A percentile compares a stretch with the other conserved stretches of the same genome.
phyloP scores from a whole-genome alignment of 2,888 invertebrate species.

The Stenodera caucasica region DNA sequence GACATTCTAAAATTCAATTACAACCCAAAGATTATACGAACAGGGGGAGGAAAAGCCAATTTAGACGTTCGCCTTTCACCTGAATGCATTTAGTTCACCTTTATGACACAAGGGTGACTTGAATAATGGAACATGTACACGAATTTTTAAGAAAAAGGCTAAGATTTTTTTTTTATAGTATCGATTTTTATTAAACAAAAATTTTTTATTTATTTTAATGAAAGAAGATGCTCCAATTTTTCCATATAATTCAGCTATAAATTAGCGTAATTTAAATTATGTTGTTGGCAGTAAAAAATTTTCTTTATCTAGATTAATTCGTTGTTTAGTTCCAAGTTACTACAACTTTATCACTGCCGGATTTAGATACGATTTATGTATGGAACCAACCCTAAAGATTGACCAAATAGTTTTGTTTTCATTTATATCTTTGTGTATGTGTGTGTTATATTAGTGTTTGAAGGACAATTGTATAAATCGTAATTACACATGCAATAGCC shows the following conservation, averaged over 20 bases:
- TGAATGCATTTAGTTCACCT: constrained; percentile 27
- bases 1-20: constrained; percentile 27
- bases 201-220: background rate
- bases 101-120: constrained; percentile 20
- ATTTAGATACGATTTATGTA: constrained; percentile 4
- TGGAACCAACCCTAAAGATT: background rate
- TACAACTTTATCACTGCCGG: constrained; percentile 1
- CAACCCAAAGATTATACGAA: constrained; percentile 19
- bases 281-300: background rate
- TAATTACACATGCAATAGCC: constrained; percentile 25
- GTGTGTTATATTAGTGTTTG: background rate
- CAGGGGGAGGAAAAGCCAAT: constrained; percentile 27
- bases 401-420: background rate
- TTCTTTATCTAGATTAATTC: background rate
- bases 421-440: background rate
- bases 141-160: too few relatives aligned
- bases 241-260: background rate
- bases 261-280: background rate
- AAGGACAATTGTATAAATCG: constrained; percentile 5
- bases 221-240: background rate
- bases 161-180: too few relatives aligned
- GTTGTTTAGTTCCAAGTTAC: background rate
- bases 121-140: constrained; percentile 24
- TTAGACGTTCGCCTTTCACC: constrained; percentile 24
- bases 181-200: too few relatives aligned